A percentile compares a stretch with the other conserved stretches of the same genome.
Conservation (phyloP, 2,888 invertebrate genomes). For the Stenurella melanura region DNA sequence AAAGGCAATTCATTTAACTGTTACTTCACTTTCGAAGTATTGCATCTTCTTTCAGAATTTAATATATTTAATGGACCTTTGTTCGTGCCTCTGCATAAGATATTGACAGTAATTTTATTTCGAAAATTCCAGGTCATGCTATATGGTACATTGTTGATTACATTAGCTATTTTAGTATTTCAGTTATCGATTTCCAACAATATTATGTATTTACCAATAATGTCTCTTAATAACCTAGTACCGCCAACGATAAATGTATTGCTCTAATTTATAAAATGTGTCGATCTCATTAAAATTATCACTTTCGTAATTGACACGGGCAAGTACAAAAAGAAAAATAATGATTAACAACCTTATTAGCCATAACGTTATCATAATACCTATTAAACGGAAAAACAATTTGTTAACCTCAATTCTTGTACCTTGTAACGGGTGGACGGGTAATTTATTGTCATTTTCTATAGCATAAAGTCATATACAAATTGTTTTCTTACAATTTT, state of each 20-base stretch:
- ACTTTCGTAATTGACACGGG: conserved; percentile 6
- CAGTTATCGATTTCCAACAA: neutral
- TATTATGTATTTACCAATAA: neutral
- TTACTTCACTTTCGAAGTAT: too few species aligned
- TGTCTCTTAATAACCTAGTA: neutral
- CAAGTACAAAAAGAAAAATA: neutral
- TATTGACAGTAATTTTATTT: too few species aligned
- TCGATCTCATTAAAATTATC: conserved; percentile 2
- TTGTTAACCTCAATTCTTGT: neutral
- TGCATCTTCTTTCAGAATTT: too few species aligned
- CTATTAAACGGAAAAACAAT: neutral
- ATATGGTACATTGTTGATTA: neutral
- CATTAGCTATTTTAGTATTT: neutral
- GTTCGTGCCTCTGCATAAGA: too few species aligned
- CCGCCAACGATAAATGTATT: neutral
- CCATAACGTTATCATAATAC: neutral
- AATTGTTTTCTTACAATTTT: too few species aligned
- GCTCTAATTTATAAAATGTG: neutral
- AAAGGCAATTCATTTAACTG: too few species aligned
- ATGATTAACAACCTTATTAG: neutral
- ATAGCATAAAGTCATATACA: neutral
- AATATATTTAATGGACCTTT: too few species aligned
- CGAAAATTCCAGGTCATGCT: neutral
- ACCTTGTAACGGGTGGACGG: neutral
- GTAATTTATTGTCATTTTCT: neutral